Evolutionary conservation across 2,888 invertebrate species (phyloP).

Genomic region (Lasioglossum zephyrum): DNA sequence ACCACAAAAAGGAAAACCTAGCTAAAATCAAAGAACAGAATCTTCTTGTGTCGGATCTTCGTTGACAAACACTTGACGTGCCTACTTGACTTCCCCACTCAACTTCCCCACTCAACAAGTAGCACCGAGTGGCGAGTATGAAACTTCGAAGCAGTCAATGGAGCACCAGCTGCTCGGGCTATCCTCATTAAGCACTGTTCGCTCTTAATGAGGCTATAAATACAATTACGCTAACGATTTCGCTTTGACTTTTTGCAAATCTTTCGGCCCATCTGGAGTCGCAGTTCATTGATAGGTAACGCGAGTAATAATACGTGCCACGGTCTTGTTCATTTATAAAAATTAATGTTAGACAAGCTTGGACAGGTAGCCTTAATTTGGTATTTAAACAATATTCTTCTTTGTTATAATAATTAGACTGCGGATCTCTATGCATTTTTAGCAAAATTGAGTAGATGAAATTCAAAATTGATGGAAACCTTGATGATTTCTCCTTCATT

Average conservation of each 20-base stretch:
- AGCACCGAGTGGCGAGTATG: conserved; percentile 5
- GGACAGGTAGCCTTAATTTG: no score
- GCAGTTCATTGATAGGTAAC: neutral
- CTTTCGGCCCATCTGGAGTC: neutral
- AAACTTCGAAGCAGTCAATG: neutral
- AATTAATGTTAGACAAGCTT: no score
- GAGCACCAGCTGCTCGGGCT: conserved; percentile 9
- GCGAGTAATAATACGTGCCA: neutral
- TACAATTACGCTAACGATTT: conserved; percentile 15
- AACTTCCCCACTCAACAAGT: neutral
- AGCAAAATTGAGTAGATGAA: no score
- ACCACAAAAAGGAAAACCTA: conserved; percentile 10
- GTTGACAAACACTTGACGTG: neutral
- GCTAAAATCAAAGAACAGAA: conserved; percentile 17
- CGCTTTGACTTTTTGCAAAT: neutral
- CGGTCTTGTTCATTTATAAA: no score
- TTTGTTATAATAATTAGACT: no score
- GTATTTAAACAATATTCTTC: no score
- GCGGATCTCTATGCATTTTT: no score
- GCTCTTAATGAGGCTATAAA: conserved; percentile 20
- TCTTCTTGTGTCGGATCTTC: conserved; percentile 40
- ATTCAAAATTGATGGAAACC: no score
- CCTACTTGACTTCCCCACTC: neutral
- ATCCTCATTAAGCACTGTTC: neutral
- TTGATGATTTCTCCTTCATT: no score